Percentiles rank a stretch among this genome's conserved stretches.
Conservation (phyloP, 1,140 invertebrate species). For the Spodoptera frugiperda region DNA sequence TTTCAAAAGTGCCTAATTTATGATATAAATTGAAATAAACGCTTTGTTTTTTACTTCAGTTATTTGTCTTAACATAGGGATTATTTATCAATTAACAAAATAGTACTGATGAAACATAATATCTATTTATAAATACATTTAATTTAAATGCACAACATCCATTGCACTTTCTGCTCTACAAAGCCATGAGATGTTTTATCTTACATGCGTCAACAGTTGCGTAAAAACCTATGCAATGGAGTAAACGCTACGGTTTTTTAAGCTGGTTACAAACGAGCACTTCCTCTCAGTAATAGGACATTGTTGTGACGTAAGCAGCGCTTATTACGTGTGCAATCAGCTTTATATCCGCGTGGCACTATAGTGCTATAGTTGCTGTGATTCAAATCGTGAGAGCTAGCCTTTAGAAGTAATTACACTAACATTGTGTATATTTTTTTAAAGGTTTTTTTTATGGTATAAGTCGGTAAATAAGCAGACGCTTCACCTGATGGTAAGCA, state of each 20-base stretch:
- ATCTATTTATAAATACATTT: not conserved
- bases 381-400: not conserved
- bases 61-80: no score
- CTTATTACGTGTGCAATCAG: constrained; percentile 33
- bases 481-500: no score
- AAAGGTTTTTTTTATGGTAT: no score
- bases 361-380: not conserved
- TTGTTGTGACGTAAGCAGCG: constrained; percentile 21
- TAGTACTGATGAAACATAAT: no score
- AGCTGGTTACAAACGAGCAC: constrained; percentile 19
- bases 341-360: constrained; percentile 21
- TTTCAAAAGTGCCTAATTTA: no score
- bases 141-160: not conserved
- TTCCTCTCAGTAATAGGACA: constrained; percentile 41
- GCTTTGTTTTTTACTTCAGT: no score
- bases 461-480: no score
- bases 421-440: no score
- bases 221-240: constrained; percentile 34
- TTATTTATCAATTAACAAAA: no score
- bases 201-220: constrained; percentile 22
- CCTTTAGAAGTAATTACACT: not conserved
- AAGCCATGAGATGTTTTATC: constrained; percentile 14
- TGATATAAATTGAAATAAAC: no score
- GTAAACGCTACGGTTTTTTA: constrained; percentile 27
- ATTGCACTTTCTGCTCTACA: constrained; percentile 32